Conservation (phyloP, 2,113 vertebrate genomes). For the Corythaeola cristata region DNA sequence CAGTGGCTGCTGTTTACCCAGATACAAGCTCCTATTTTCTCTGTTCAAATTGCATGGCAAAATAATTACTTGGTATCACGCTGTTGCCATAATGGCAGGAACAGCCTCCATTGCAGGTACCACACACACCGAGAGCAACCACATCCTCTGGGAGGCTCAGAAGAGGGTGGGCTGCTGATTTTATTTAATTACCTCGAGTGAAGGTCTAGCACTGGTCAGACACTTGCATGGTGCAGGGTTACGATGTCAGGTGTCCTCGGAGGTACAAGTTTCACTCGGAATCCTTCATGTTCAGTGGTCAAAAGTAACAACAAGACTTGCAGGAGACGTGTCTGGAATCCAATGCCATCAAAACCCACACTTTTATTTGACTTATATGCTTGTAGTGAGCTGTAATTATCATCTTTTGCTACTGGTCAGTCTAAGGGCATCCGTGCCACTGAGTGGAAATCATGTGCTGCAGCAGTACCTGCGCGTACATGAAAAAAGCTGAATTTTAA, state of each 20-base stretch:
- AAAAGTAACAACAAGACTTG: not conserved
- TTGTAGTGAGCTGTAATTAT: not conserved
- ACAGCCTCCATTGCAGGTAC: not conserved
- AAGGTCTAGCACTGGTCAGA: rapidly evolving
- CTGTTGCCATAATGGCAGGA: not conserved
- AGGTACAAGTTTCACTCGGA: not conserved
- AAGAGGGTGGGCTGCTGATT: not conserved
- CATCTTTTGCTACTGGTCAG: not conserved
- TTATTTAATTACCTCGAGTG: not conserved
- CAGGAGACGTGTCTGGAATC: not conserved
- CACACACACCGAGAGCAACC: rapidly evolving
- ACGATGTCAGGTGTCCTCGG: not conserved
- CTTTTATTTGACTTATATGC: not conserved
- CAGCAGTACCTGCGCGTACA: rapidly evolving
- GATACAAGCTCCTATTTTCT: not conserved
- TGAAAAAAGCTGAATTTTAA: rapidly evolving
- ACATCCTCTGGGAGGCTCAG: not conserved
- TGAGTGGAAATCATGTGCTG: rapidly evolving
- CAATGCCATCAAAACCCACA: rapidly evolving
- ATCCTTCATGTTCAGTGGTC: not conserved
- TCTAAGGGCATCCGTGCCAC: not conserved
- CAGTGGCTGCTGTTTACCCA: not conserved
- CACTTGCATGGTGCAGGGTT: not conserved
- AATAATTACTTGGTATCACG: not conserved
- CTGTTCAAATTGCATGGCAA: not conserved